phyloP scores from a whole-genome alignment of 2,797 vertebrate genomes.

The Sebastes kiyomatsui region DNA sequence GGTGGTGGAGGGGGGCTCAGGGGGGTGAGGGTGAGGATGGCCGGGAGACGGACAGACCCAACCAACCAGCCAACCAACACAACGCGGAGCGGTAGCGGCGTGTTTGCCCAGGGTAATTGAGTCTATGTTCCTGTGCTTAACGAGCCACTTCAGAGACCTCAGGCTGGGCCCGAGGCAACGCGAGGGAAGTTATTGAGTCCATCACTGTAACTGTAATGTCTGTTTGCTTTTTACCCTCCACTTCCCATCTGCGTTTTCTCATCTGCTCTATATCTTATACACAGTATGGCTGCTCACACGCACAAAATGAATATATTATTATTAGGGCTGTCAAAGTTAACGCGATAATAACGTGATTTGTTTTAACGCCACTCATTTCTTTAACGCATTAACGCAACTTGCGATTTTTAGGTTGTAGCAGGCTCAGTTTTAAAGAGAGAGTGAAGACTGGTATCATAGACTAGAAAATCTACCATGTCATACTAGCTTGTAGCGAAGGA shows the following conservation, averaged over 20 bases:
- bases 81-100: slow-evolving; percentile 35
- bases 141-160: slow-evolving; percentile 75
- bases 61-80: slow-evolving; percentile 61
- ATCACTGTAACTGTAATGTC: slow-evolving; percentile 72
- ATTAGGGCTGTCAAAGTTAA: too few species aligned
- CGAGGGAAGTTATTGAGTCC: slow-evolving; percentile 73
- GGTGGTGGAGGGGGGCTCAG: background rate
- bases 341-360: too few species aligned
- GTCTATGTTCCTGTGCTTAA: slow-evolving; percentile 71
- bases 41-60: slow-evolving; percentile 39
- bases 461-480: too few species aligned
- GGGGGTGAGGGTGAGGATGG: background rate
- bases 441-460: too few species aligned
- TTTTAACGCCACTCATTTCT: too few species aligned
- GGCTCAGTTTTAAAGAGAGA: too few species aligned
- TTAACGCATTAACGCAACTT: too few species aligned
- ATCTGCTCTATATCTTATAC: slow-evolving; percentile 13
- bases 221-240: slow-evolving; percentile 70
- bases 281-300: background rate
- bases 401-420: too few species aligned
- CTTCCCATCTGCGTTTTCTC: slow-evolving; percentile 43
- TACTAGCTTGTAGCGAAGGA: too few species aligned
- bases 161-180: slow-evolving; percentile 50
- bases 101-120: slow-evolving; percentile 72
- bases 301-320: slow-evolving; percentile 17